phyloP scores from a whole-genome alignment of 2,797 vertebrate species.

The Melanogrammus aeglefinus region DNA sequence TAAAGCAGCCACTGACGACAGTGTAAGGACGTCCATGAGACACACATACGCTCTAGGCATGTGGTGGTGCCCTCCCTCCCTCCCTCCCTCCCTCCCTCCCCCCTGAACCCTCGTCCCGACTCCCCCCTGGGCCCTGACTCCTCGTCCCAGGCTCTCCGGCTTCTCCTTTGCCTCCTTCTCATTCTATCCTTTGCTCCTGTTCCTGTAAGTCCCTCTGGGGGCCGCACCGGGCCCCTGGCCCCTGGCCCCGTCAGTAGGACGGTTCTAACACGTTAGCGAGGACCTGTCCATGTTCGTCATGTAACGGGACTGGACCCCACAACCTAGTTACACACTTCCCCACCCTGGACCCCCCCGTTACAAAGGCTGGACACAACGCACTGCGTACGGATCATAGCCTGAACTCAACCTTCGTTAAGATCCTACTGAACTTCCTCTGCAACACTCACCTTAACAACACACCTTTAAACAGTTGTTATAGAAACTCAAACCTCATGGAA shows the following conservation, averaged over 20 bases:
- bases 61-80: slow-evolving; percentile 67
- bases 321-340: slow-evolving; percentile 37
- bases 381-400: background rate
- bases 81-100: slow-evolving; percentile 30
- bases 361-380: background rate
- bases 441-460: background rate
- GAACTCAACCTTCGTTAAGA: background rate
- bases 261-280: slow-evolving; percentile 5
- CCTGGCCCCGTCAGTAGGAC: slow-evolving; percentile 18
- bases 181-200: background rate
- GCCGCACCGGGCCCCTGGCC: slow-evolving; percentile 13
- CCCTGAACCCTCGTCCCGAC: slow-evolving; percentile 23
- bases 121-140: slow-evolving; percentile 21
- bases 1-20: slow-evolving; percentile 89
- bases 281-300: background rate
- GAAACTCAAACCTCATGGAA: background rate
- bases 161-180: background rate
- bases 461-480: background rate
- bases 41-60: slow-evolving; percentile 87
- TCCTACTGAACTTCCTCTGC: background rate
- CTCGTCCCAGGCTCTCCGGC: background rate
- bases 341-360: background rate
- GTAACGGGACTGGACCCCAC: too few relatives aligned
- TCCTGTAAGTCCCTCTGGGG: background rate
- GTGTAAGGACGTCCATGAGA: slow-evolving; percentile 85